Conservation (phyloP, 2,113 vertebrate genomes). For the Octodon degus region DNA sequence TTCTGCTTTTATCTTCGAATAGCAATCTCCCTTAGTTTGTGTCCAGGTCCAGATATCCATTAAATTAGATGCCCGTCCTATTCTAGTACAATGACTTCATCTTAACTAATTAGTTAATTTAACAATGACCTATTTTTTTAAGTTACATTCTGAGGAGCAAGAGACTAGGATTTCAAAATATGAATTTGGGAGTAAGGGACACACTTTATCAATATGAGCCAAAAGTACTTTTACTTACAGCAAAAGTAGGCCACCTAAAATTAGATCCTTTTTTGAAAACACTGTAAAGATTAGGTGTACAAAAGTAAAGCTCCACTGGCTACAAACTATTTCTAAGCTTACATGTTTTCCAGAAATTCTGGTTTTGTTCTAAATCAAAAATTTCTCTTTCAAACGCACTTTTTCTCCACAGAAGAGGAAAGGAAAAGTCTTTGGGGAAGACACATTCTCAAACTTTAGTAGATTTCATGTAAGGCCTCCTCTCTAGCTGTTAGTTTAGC, state of each 20-base stretch:
- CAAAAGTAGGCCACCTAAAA: constrained; percentile 37
- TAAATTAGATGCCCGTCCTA: neutral
- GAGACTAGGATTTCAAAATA: constrained; percentile 7
- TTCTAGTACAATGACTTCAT: neutral
- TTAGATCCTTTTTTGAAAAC: constrained; percentile 45
- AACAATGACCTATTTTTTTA: constrained; percentile 2
- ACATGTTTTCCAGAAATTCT: neutral
- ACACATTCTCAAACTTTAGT: neutral
- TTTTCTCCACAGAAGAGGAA: neutral
- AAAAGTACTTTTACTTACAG: neutral
- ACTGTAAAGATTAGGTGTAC: neutral
- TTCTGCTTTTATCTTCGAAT: neutral
- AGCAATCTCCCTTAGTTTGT: neutral
- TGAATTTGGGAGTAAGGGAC: neutral
- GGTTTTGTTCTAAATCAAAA: constrained; percentile 57
- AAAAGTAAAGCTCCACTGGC: neutral
- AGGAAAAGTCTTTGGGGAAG: neutral
- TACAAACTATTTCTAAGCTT: neutral
- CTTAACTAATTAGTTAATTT: constrained; percentile 3
- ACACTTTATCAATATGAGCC: neutral
- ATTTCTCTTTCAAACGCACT: constrained; percentile 43
- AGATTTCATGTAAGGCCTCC: neutral
- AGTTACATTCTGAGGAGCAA: neutral
- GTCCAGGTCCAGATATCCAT: neutral
- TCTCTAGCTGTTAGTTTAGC: neutral